Base-by-base conservation (phyloP, 2,113 vertebrate species). In the Vireo altiloquus region DNA sequence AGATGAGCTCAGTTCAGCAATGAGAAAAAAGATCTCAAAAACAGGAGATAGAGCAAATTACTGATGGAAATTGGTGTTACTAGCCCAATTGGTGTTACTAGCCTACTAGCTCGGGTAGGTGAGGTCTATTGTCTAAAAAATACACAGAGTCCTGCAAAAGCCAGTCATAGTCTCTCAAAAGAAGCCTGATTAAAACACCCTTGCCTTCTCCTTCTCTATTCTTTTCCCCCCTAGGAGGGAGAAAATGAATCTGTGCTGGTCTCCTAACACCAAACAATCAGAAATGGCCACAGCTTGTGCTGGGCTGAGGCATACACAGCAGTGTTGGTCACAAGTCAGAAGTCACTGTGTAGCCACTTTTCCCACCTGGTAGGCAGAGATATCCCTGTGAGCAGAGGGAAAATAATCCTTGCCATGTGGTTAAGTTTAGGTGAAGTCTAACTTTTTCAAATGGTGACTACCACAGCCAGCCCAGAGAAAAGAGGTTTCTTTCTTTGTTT, bases 191-290 rank as follows among this genome's bases (percentile, higher is more conserved):
- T 50, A 53, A 61, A 39, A 64, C 9, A 42, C 7, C 19, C 14
- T 82, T 76, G 60, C 22, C 44, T 47, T 37, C 7, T 30, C 19
- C 14, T 69, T 54, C 70, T 42, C 28, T 63, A 13, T 30, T 42
- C 23, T 6, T 4, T 4, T 1, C 3, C 8, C 4, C 10, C 8
- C 18, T 0, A 7, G 11, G 21, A 60, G 25, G 10, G 11, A 86
- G 14, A 22, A 85, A 52, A 8, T n/a, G 30, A 72, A 64, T 33
- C n/a, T 74, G 30, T 20, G 3, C 31, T 42, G 31, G 44, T 20
- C 24, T 65, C 15, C 44, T 30, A 63, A 72, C 31, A 64, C 2
- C 7, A 5, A 65, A 6, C 18, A 77, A n/a, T 50, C 40, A 61
- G 40, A 5, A 10, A 61, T 22, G 54, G 25, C 20, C 44, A 49